Conservation (phyloP, 2,888 invertebrate species). For the Carpatolechia fugitivella region DNA sequence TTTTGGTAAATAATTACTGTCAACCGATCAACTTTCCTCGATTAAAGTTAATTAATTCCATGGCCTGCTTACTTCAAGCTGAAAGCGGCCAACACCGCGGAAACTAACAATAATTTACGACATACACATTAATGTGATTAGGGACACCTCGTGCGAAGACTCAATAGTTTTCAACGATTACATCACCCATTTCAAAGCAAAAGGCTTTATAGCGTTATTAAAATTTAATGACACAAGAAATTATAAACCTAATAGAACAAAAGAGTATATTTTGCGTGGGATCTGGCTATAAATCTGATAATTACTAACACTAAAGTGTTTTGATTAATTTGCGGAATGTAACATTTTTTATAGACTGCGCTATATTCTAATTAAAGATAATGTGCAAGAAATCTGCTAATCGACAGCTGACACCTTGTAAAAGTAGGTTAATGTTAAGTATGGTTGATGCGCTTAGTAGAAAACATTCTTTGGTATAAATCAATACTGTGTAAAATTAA, state of each 20-base stretch:
- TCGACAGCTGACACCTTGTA: too few relatives aligned
- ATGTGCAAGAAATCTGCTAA: too few relatives aligned
- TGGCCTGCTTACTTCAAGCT: background rate
- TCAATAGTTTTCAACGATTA: background rate
- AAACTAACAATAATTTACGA: background rate
- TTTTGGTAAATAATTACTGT: too few relatives aligned
- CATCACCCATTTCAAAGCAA: background rate
- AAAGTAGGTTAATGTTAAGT: too few relatives aligned
- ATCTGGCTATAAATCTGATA: background rate
- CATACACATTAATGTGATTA: background rate
- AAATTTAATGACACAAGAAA: background rate
- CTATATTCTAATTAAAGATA: too few relatives aligned
- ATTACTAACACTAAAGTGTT: background rate
- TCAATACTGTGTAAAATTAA: too few relatives aligned
- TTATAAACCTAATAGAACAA: constrained; percentile 3
- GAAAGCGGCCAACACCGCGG: background rate
- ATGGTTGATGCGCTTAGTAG: too few relatives aligned
- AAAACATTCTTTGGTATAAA: too few relatives aligned
- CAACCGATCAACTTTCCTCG: too few relatives aligned
- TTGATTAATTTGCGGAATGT: background rate
- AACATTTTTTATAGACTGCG: background rate
- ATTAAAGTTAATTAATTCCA: background rate
- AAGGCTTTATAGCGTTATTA: background rate
- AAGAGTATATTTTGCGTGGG: constrained; percentile 4
- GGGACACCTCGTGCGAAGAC: background rate